Evolutionary conservation across 2,113 vertebrate species (phyloP).

Genomic region (Cololabis saira): DNA sequence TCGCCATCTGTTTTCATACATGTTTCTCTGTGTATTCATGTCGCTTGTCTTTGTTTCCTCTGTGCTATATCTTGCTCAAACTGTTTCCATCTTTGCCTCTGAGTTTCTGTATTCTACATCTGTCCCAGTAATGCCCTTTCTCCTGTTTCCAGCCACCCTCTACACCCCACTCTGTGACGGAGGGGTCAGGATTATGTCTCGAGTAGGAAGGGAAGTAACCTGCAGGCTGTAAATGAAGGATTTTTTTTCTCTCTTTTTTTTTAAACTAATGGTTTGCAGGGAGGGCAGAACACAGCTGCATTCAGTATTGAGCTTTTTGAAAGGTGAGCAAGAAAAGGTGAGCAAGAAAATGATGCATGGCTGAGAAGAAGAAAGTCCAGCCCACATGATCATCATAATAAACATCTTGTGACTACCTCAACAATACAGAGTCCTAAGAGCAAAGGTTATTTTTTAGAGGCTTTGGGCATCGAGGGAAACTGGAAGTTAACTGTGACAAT

Average conservation of each 20-base stretch:
- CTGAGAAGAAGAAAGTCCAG: constrained; percentile 43
- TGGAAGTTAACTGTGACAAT: constrained; percentile 38
- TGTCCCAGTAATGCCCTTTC: constrained; percentile 29
- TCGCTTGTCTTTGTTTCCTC: constrained; percentile 8
- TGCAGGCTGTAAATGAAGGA: constrained; percentile 61
- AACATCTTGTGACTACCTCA: constrained; percentile 23
- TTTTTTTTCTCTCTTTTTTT: constrained; percentile 22
- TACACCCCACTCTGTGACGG: constrained; percentile 26
- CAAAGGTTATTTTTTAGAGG: constrained; percentile 25
- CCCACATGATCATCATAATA: constrained; percentile 37
- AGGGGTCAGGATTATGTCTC: constrained; percentile 60
- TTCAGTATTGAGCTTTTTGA: constrained; percentile 29
- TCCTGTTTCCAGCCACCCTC: constrained; percentile 5
- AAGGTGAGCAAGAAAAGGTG: constrained; percentile 33
- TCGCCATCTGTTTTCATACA: constrained; percentile 31
- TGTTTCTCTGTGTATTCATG: constrained; percentile 31
- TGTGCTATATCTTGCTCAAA: constrained; percentile 8
- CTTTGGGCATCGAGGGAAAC: constrained; percentile 14
- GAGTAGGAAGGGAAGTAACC: constrained; percentile 60
- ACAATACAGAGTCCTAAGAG: constrained; percentile 33
- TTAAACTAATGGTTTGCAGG: constrained; percentile 24
- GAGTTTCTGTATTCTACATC: constrained; percentile 11
- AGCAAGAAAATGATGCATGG: constrained; percentile 37
- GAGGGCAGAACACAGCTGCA: constrained; percentile 36
- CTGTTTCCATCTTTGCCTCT: constrained; percentile 10